Base-by-base conservation (phyloP, 2,888 invertebrate genomes). In the Saturnia japonica region DNA sequence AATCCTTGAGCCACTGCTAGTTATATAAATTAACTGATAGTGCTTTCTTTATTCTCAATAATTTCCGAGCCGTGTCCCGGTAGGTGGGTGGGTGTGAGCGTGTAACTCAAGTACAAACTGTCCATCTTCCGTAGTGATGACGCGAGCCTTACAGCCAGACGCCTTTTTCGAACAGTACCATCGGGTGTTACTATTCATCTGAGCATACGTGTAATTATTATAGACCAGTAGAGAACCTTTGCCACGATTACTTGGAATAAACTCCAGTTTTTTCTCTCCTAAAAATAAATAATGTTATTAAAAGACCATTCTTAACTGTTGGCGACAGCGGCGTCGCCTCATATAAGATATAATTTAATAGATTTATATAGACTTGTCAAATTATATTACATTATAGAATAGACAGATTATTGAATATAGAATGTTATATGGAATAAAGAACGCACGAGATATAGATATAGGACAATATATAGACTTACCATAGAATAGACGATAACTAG, bases 101-200 rank as follows among this genome's bases (percentile, higher is more conserved):
- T 60, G 42, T 12, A 69, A 14, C 60, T 66, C 60, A 25, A 47
- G 25, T 9, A 72, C 16, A 12, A 72, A 54, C 25, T 22, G 25
- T 25, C 69, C 69, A 25, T 69, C 69, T 25, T 69, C 51, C 3
- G 70, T 47, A 28, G 45, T 71, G 40, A 71, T 57, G 9, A 87
- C 71, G 25, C 72, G 74, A 4, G 82, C 82, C 66, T 77, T 81
- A 70, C 88, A 88, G 0, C 84, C 83, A 0, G 70, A 68, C 7
- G 45, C 64, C 68, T 79, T 84, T 74, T 83, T 86, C 0, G 84
- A 84, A 69, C 88, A 88, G 68, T 85, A 84, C 86, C 85, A 88
- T 19, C 85, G 74, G 0, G 77, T 80, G 45, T 72, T 80, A 40
- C 76, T 77, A 8, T 73, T 73, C 77, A 80, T 83, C 0, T 67